phyloP scores from a whole-genome alignment of 2,113 vertebrate species.

The Notiomystis cincta region DNA sequence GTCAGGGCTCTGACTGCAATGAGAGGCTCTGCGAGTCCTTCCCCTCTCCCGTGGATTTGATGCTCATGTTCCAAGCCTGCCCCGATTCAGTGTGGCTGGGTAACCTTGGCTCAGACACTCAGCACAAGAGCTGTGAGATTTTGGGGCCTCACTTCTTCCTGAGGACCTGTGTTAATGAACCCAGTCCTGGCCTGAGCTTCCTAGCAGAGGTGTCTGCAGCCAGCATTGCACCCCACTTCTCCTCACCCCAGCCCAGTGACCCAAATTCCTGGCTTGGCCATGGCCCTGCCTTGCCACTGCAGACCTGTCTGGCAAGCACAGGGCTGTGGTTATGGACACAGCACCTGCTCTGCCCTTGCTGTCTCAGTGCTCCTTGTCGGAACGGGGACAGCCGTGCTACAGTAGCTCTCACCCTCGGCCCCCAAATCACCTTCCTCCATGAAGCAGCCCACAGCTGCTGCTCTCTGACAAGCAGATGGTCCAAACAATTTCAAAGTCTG shows the following conservation, averaged over 20 bases:
- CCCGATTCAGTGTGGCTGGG: neutral
- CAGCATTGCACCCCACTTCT: neutral
- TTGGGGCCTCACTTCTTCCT: neutral
- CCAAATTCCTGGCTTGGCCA: neutral
- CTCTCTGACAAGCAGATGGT: neutral
- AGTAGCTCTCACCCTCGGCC: neutral
- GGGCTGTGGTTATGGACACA: neutral
- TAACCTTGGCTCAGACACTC: neutral
- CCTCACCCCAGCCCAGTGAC: neutral
- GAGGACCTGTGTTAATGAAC: neutral
- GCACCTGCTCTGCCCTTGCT: neutral
- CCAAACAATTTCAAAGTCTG: neutral
- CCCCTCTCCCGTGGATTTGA: neutral
- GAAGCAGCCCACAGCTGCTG: neutral
- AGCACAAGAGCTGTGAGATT: neutral
- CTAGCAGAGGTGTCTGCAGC: accelerated
- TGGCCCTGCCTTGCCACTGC: neutral
- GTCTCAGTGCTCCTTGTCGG: neutral
- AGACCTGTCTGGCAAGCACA: neutral
- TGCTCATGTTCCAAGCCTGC: neutral
- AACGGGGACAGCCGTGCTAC: neutral
- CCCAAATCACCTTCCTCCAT: neutral
- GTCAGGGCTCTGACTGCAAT: neutral
- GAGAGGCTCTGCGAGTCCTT: neutral
- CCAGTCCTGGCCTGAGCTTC: neutral